phyloP scores from a whole-genome alignment of 1,140 invertebrate species.

The Artemia franciscana region DNA sequence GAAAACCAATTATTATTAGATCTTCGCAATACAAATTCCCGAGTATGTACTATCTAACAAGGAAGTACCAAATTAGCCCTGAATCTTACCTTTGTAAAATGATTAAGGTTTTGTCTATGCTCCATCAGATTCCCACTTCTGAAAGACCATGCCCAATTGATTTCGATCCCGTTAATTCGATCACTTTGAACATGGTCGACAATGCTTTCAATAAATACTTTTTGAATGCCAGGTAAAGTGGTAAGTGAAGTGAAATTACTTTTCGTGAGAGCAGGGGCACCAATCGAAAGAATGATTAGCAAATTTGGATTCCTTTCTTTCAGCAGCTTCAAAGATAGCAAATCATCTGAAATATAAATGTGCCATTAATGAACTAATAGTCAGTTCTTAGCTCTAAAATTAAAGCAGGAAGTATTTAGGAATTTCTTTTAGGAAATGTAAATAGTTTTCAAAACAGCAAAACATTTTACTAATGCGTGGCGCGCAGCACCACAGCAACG shows the following conservation, averaged over 20 bases:
- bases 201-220: conserved; percentile 10
- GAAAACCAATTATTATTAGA: too few relatives aligned
- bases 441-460: background rate
- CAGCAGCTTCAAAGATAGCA: background rate
- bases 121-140: conserved; percentile 10
- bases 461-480: background rate
- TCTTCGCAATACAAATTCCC: too few relatives aligned
- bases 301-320: conserved; percentile 11
- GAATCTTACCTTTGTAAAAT: conserved; percentile 12
- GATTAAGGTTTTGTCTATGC: conserved; percentile 9
- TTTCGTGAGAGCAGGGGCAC: conserved; percentile 6
- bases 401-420: background rate
- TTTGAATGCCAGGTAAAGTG: conserved; percentile 7
- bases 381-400: background rate
- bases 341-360: background rate
- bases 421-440: background rate
- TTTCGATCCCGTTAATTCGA: conserved; percentile 12
- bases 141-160: conserved; percentile 13
- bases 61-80: background rate
- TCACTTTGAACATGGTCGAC: conserved; percentile 6
- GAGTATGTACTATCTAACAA: too few relatives aligned
- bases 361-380: background rate
- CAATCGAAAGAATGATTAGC: conserved; percentile 9
- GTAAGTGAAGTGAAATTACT: conserved; percentile 10
- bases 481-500: too few relatives aligned